Base-by-base conservation (phyloP, 2,888 invertebrate species). In the Eristalis tenax region DNA sequence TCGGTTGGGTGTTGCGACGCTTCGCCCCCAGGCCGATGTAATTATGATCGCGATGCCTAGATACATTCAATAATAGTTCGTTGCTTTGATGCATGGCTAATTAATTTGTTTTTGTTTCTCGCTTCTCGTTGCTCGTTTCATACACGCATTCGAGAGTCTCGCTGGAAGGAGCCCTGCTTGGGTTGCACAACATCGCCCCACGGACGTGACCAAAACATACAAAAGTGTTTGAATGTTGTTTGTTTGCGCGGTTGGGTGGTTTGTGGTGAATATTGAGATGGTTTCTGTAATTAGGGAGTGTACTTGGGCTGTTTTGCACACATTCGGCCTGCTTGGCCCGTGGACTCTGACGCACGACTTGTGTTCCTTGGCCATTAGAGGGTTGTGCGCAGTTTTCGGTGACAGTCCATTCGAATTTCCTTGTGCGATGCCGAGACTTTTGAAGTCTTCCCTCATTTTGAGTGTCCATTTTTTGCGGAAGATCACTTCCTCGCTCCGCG, bases 1-100 rank as follows among this genome's bases (percentile, higher is more conserved):
- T 82, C 28, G 82, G 65, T 71, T 78, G 82, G 69, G 69, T 81
- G 57, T 75, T 74, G 64, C 26, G 64, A 43, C 38, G 76, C 64
- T 65, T 57, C 38, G 64, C 35, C 18, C 32, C 32, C 76, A 71
- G 50, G 71, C 61, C 78, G 66, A 82, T 78, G 83, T 86, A 82
- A 86, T 86, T 78, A 82, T 82, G 77, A 86, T 82, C 8, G 57
- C 66, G 22, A 26, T 80, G 76, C 84, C 84, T 64, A 82, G 66
- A 78, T 77, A 73, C 70, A 70, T 85, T 63, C 26, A 57, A 84
- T 50, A 35, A 43, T 50, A n/a, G 68, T 68, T 64, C 43, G 69
- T 65, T 79, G 79, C 83, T 70, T 76, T 74, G 76, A 83, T 83
- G 87, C 83, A 87, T 83, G 83, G 83, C 79, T 83, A 83, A 87